Conservation (phyloP, 2,888 invertebrate genomes). For the Coenonympha arcania region DNA sequence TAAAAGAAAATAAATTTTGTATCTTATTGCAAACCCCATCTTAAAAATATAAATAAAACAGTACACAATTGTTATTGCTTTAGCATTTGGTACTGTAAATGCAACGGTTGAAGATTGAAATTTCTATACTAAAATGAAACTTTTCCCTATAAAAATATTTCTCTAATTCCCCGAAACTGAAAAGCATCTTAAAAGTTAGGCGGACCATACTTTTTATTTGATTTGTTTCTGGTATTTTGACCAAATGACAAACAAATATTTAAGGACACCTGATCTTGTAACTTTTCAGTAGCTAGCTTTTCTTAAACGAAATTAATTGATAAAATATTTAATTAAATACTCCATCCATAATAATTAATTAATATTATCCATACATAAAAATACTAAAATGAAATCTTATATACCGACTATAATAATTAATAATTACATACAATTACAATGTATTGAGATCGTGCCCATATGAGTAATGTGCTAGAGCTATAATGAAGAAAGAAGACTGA, state of each 20-base stretch:
- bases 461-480: slow-evolving; percentile 40
- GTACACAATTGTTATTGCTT: slow-evolving; percentile 6
- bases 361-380: slow-evolving; percentile 16
- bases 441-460: slow-evolving; percentile 68
- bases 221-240: too few relatives aligned
- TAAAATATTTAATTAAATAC: slow-evolving; percentile 8
- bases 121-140: neutral
- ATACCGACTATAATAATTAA: slow-evolving; percentile 42
- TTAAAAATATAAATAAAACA: slow-evolving; percentile 16
- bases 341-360: slow-evolving; percentile 13
- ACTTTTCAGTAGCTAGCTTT: neutral
- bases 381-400: slow-evolving; percentile 25
- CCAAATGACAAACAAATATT: too few relatives aligned
- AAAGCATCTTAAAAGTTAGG: too few relatives aligned
- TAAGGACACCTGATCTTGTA: too few relatives aligned
- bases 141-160: neutral
- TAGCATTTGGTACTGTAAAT: slow-evolving; percentile 25
- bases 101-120: slow-evolving; percentile 12
- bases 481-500: slow-evolving; percentile 25
- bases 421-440: slow-evolving; percentile 44
- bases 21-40: slow-evolving; percentile 24
- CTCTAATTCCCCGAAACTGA: too few relatives aligned
- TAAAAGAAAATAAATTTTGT: slow-evolving; percentile 4
- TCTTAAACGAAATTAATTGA: neutral
- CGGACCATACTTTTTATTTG: too few relatives aligned